Evolutionary conservation across 2,113 vertebrate genomes (phyloP).

Genomic region (Actinemys pallida): DNA sequence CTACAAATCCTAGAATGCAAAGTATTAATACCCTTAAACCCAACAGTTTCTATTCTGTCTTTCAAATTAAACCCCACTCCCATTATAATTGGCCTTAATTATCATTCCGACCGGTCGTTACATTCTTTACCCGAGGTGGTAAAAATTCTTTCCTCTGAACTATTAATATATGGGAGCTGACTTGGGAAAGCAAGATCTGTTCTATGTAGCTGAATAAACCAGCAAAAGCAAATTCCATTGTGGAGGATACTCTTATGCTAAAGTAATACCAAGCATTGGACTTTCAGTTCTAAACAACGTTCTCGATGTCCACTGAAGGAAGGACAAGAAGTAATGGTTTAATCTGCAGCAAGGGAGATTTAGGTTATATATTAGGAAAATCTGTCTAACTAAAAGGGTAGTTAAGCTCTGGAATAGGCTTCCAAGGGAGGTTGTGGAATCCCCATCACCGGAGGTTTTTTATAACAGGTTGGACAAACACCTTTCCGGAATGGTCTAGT

Average conservation of each 20-base stretch:
- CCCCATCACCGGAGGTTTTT: not conserved
- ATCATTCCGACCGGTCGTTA: not conserved
- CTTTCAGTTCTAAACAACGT: not conserved
- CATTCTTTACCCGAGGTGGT: accelerated
- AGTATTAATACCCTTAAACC: not conserved
- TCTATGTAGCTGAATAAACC: not conserved
- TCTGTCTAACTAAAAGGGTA: not conserved
- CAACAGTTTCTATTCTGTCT: not conserved
- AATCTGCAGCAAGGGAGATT: not conserved
- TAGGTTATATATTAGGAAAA: not conserved
- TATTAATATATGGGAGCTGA: not conserved
- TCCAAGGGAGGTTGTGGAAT: not conserved
- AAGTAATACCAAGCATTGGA: not conserved
- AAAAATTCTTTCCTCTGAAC: not conserved
- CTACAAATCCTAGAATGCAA: not conserved
- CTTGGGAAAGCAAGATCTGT: not conserved
- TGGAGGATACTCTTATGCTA: not conserved
- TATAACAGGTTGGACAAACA: not conserved
- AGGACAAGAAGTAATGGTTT: not conserved
- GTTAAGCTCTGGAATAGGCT: not conserved
- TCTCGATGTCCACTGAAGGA: not conserved
- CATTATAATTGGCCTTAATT: not conserved
- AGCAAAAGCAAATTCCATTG: not conserved
- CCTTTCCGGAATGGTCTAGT: not conserved
- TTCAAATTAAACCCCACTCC: not conserved